A percentile compares a stretch with the other conserved stretches of the same genome.
These are phyloP conservation scores for Bombus huntii DNA, from an alignment of 1,140 invertebrate species.

Conservation along the genomic window DNA sequence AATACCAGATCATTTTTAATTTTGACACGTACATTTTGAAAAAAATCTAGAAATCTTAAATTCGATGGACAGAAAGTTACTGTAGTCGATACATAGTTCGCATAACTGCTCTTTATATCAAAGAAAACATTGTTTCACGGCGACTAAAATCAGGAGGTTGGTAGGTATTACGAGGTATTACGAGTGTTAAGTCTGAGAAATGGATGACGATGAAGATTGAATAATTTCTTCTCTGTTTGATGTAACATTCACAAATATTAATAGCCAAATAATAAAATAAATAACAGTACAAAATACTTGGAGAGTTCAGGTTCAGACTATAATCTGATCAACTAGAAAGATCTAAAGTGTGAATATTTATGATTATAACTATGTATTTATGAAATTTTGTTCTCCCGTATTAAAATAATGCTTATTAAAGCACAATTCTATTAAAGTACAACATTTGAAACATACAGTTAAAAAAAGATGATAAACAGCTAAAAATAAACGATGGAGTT, in stretches of 20 bases:
- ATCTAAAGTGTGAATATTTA: background rate
- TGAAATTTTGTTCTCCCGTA: background rate
- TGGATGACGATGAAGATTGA: background rate
- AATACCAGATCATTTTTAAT: no score
- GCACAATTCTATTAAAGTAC: no score
- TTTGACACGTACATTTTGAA: background rate
- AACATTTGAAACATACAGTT: no score
- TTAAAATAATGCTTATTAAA: background rate
- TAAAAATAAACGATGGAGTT: background rate
- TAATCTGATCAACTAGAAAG: no score
- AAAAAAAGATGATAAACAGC: no score
- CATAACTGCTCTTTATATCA: background rate
- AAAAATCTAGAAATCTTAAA: background rate
- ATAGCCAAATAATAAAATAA: background rate
- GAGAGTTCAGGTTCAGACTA: no score
- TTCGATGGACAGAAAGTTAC: no score
- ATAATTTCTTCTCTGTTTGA: background rate
- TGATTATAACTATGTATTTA: background rate
- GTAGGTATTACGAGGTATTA: background rate
- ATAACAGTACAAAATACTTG: background rate
- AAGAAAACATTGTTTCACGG: constrained; percentile 2
- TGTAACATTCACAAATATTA: background rate
- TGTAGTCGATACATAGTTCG: no score
- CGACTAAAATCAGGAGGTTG: background rate
- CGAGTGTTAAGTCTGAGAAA: background rate